Percentiles rank a stretch among this genome's conserved stretches.
Conservation (phyloP, 1,140 invertebrate genomes). For the Thalassaphorura encarpata region DNA sequence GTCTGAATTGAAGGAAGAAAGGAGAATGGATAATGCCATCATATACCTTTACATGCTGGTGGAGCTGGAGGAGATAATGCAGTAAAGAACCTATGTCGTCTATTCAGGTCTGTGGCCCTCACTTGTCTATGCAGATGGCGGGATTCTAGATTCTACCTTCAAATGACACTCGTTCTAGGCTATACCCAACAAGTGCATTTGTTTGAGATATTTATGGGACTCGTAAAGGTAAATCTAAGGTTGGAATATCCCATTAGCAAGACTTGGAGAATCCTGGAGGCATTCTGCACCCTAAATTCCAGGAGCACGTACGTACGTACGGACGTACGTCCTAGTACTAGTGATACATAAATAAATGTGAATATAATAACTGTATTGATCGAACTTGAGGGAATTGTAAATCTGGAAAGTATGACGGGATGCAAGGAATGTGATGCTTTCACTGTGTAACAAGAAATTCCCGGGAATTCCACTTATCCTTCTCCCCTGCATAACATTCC, state of each 20-base stretch:
- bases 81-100: neutral
- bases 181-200: neutral
- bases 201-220: neutral
- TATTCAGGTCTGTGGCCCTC: neutral
- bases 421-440: no score
- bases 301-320: no score
- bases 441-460: no score
- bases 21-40: neutral
- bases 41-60: neutral
- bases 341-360: no score
- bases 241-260: constrained; percentile 2
- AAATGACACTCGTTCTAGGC: neutral
- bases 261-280: neutral
- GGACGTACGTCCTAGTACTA: no score
- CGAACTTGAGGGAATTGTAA: no score
- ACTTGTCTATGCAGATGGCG: neutral
- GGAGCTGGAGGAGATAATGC: neutral
- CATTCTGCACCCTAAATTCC: neutral
- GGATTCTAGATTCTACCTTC: neutral
- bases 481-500: no score
- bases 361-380: no score
- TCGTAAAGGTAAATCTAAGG: constrained; percentile 9
- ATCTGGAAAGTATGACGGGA: no score
- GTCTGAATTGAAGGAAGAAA: neutral
- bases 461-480: no score